These are phyloP conservation scores for Agrochola macilenta DNA, from an alignment of 2,888 invertebrate species.

Conservation along the genomic window DNA sequence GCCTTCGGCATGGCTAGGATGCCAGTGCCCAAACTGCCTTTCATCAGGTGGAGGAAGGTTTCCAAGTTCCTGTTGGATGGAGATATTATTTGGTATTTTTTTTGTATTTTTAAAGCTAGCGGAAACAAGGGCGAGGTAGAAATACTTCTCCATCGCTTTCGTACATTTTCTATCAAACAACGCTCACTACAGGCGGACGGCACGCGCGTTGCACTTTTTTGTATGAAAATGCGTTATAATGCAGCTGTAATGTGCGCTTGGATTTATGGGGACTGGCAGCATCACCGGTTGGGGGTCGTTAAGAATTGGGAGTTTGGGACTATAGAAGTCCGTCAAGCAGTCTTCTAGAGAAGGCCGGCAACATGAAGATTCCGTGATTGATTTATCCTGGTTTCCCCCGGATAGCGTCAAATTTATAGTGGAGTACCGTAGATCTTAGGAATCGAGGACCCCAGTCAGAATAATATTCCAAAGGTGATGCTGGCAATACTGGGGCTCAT, in stretches of 20 bases:
- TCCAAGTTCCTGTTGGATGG: conserved; percentile 92
- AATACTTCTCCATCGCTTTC: not conserved
- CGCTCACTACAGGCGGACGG: not conserved
- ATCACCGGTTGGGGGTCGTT: not conserved
- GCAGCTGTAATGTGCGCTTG: not conserved
- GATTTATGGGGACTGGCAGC: not conserved
- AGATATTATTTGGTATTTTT: not conserved
- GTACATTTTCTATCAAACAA: not conserved
- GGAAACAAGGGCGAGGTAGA: not conserved
- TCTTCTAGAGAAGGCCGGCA: not conserved
- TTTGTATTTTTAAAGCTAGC: not conserved
- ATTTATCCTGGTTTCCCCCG: not conserved
- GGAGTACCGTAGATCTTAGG: not conserved
- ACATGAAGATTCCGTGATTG: not conserved
- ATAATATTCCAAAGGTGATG: not conserved
- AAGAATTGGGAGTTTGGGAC: not conserved
- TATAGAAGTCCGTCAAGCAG: not conserved
- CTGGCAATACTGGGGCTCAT: not conserved
- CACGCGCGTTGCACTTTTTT: not conserved
- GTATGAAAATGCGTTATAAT: too few species aligned
- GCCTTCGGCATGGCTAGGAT: conserved; percentile 97
- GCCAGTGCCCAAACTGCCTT: conserved; percentile 97
- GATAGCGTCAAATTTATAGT: not conserved
- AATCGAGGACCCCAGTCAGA: not conserved
- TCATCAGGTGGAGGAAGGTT: conserved; percentile 95